A percentile compares a stretch with the other conserved stretches of the same genome.
phyloP scores from a whole-genome alignment of 1,140 invertebrate species.

The Agraylea sexmaculata region DNA sequence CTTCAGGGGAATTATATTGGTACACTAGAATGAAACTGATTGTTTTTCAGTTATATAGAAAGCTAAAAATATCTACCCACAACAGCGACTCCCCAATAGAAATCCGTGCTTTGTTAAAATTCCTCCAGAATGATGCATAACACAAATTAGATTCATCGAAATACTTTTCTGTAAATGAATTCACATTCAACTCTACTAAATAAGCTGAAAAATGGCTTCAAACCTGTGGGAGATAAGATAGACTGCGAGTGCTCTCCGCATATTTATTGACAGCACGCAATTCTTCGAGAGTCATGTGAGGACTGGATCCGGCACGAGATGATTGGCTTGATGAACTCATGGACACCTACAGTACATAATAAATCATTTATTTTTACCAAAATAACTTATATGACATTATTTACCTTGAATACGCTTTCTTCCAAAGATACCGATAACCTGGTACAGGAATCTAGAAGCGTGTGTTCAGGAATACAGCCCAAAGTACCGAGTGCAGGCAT shows the following conservation, averaged over 20 bases:
- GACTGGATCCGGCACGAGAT: conserved; percentile 46
- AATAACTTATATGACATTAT: conserved; percentile 1
- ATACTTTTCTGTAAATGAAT: too few relatives aligned
- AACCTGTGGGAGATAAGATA: conserved; percentile 81
- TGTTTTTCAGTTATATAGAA: too few relatives aligned
- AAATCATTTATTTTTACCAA: not conserved
- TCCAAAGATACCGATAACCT: conserved; percentile 75
- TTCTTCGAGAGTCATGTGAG: conserved; percentile 70
- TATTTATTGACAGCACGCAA: conserved; percentile 75
- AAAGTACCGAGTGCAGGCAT: conserved; percentile 47
- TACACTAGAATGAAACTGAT: too few relatives aligned
- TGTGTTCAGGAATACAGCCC: conserved; percentile 73
- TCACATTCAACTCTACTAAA: conserved; percentile 2
- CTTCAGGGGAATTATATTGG: too few relatives aligned
- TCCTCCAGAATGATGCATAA: conserved; percentile 10
- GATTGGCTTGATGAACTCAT: conserved; percentile 55
- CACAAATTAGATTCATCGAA: not conserved
- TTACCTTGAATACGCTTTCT: conserved; percentile 74
- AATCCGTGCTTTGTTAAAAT: conserved; percentile 19
- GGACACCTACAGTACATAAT: conserved; percentile 29
- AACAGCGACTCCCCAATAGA: conserved; percentile 15
- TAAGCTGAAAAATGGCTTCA: conserved; percentile 1
- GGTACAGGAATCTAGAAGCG: conserved; percentile 72
- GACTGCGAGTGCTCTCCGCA: conserved; percentile 84
- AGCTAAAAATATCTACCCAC: conserved; percentile 18